Conservation (phyloP, 2,888 invertebrate species). For the Lasioglossum morio region DNA sequence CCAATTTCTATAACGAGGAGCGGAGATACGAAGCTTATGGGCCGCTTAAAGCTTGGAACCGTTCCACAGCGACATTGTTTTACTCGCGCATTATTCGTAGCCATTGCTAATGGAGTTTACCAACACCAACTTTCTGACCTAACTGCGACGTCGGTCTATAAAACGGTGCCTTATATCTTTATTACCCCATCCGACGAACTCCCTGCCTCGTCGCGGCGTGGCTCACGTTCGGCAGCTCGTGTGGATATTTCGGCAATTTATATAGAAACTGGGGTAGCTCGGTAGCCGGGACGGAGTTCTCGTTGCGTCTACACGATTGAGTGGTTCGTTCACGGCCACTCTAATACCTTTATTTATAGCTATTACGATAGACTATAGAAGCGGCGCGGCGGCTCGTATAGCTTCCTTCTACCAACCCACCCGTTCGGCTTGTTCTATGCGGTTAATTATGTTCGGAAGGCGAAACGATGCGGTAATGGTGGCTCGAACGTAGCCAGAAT, state of each 20-base stretch:
- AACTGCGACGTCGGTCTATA: slow-evolving; percentile 63
- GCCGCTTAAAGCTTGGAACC: neutral
- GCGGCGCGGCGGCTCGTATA: slow-evolving; percentile 24
- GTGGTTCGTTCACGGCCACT: slow-evolving; percentile 46
- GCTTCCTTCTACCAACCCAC: neutral
- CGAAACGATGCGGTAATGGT: slow-evolving; percentile 12
- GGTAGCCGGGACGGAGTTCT: slow-evolving; percentile 20
- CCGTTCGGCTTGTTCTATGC: neutral
- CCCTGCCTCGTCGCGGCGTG: slow-evolving; percentile 49
- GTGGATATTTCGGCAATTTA: slow-evolving; percentile 71
- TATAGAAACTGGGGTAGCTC: slow-evolving; percentile 48
- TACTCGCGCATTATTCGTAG: slow-evolving; percentile 28
- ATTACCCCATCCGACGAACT: slow-evolving; percentile 66
- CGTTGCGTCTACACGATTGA: slow-evolving; percentile 51
- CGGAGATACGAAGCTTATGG: neutral
- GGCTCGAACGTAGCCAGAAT: slow-evolving; percentile 27
- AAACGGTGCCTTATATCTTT: slow-evolving; percentile 74
- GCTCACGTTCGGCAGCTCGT: slow-evolving; percentile 63
- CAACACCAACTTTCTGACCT: slow-evolving; percentile 61
- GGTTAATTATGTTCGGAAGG: slow-evolving; percentile 37
- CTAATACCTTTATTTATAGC: slow-evolving; percentile 64
- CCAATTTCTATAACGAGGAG: neutral
- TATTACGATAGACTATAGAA: slow-evolving; percentile 38
- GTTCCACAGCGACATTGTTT: neutral
- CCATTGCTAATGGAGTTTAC: slow-evolving; percentile 48